Base-by-base conservation (phyloP, 2,888 invertebrate species). In the Lucinisca nassula region DNA sequence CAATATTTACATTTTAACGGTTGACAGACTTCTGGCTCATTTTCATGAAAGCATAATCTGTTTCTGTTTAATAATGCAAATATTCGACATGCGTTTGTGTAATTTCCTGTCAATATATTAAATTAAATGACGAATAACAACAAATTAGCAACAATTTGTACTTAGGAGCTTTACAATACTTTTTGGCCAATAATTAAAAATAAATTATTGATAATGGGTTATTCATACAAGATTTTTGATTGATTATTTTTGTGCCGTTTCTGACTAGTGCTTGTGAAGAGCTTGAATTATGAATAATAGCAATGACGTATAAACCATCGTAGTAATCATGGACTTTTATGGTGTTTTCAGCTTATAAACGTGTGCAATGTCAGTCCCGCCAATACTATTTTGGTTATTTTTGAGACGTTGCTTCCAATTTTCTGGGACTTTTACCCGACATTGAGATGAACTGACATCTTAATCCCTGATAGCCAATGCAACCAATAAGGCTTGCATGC, bases 121-220 rank as follows among this genome's bases (percentile, higher is more conserved):
- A 27, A 61, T 67, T 67, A 35, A 67, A 67, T 67, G 67, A 67
- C 67, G 67, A 35, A 67, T 67, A 21, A 30, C 6, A 67, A n/a
- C 30, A 67, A 35, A 67, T 67, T 27, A 67, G 17, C 17, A 67
- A 35, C 67, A 67, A 67, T 67, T 32, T 67, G 67, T 67, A 67
- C 67, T 35, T 17, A 67, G 24, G 35, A 67, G 35, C 67, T 14
- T 67, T 67, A 67, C 21, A 8, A 67, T 3, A 35, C 21, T 27
- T 67, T 67, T 35, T 67, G 8, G 67, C 21, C 67, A 67, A 32
- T 67, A 67, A 67, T 67, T 67, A 35, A 35, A 67, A 67, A 67
- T 67, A 12, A 67, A 67, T 35, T 67, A 67, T 67, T 67, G 35
- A 67, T 67, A 67, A 67, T 67, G 67, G 35, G 35, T 67, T 17